Evolutionary conservation across 2,888 invertebrate genomes (phyloP).

Genomic region (Caenorhabditis imperialis): DNA sequence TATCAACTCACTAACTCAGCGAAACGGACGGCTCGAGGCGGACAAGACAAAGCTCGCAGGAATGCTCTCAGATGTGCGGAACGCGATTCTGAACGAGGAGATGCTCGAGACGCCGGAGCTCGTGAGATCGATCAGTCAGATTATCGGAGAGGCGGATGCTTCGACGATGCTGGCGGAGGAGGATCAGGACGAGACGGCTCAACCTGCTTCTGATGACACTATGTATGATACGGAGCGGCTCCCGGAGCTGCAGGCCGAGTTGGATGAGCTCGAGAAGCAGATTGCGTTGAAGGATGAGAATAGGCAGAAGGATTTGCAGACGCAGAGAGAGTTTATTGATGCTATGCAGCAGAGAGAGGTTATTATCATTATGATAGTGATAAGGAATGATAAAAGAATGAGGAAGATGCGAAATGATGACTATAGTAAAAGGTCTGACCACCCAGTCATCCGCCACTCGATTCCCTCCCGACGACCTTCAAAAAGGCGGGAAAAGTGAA

Average conservation of each 20-base stretch:
- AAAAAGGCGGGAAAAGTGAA: neutral
- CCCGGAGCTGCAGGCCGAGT: constrained; percentile 40
- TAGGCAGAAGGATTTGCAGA: constrained; percentile 35
- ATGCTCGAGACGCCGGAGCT: constrained; percentile 34
- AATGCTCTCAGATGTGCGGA: constrained; percentile 19
- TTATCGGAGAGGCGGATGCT: constrained; percentile 23
- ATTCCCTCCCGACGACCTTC: constrained; percentile 12
- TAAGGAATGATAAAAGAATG: too few relatives aligned
- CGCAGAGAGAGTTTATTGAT: constrained; percentile 36
- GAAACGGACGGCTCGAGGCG: constrained; percentile 20
- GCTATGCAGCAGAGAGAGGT: constrained; percentile 44
- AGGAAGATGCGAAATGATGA: constrained; percentile 40
- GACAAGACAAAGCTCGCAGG: constrained; percentile 26
- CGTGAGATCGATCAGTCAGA: constrained; percentile 13
- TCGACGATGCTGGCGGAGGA: constrained; percentile 13
- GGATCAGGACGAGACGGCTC: constrained; percentile 29
- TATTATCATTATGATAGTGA: neutral
- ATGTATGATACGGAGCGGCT: constrained; percentile 39
- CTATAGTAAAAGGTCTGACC: constrained; percentile 48
- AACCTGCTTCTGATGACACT: constrained; percentile 22
- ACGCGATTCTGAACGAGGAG: constrained; percentile 30
- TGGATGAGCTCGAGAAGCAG: constrained; percentile 50
- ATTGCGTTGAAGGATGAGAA: constrained; percentile 51
- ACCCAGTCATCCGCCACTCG: neutral
- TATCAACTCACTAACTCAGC: constrained; percentile 25